Evolutionary conservation across 2,888 invertebrate species (phyloP).

Genomic region (Escarpia spicata): DNA sequence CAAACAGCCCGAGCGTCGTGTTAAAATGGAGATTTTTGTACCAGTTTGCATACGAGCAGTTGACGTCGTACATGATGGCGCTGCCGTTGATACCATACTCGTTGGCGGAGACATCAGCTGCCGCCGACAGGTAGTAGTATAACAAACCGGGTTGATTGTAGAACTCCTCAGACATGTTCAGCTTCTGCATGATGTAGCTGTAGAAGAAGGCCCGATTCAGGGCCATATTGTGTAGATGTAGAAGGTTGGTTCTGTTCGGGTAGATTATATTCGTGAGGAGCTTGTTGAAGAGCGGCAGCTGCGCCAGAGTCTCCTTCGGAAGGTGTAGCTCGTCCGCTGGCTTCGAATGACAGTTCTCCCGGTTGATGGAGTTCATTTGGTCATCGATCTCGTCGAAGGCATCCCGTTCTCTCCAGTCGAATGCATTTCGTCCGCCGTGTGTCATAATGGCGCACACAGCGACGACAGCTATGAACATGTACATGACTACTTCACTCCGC

Average conservation of each 20-base stretch:
- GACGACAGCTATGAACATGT: background rate
- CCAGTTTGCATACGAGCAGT: slow-evolving; percentile 92
- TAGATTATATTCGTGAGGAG: slow-evolving; percentile 80
- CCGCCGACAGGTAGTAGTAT: slow-evolving; percentile 94
- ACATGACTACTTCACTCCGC: background rate
- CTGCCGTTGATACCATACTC: slow-evolving; percentile 83
- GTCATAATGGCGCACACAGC: background rate
- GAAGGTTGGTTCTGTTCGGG: slow-evolving; percentile 86
- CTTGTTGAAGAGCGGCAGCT: slow-evolving; percentile 67
- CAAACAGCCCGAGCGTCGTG: slow-evolving; percentile 92
- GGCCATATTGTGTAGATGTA: slow-evolving; percentile 97
- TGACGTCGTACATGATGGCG: slow-evolving; percentile 92
- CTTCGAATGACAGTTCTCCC: slow-evolving; percentile 89
- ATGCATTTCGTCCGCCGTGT: slow-evolving; percentile 43
- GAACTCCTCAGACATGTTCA: slow-evolving; percentile 47
- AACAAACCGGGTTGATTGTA: slow-evolving; percentile 85
- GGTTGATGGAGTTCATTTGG: slow-evolving; percentile 83
- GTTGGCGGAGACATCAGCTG: slow-evolving; percentile 94
- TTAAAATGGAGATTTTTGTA: slow-evolving; percentile 92
- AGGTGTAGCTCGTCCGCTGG: slow-evolving; percentile 85
- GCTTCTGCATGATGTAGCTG: slow-evolving; percentile 61
- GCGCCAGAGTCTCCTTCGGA: slow-evolving; percentile 86
- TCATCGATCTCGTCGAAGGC: slow-evolving; percentile 87
- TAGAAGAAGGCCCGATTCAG: slow-evolving; percentile 93
- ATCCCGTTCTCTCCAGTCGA: slow-evolving; percentile 90